Evolutionary conservation across 2,113 vertebrate species (phyloP).

Genomic region (Sphaerodactylus townsendi): DNA sequence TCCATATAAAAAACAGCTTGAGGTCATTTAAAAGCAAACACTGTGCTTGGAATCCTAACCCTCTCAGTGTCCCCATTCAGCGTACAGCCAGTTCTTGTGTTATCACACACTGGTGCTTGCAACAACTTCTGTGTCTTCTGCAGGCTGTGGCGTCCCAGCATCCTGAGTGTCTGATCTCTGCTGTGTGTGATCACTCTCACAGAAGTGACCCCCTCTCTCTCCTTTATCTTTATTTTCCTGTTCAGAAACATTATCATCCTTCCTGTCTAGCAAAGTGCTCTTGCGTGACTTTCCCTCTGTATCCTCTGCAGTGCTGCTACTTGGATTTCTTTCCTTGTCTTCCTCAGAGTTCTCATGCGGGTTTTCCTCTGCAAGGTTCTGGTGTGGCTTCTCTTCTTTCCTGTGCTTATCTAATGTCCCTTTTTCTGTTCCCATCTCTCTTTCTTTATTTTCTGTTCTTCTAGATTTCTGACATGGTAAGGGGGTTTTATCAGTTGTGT

Average conservation of each 20-base stretch:
- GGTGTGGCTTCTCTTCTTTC: neutral
- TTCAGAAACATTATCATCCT: neutral
- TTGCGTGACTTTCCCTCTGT: neutral
- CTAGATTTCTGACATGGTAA: slow-evolving; percentile 39
- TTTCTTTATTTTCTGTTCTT: slow-evolving; percentile 49
- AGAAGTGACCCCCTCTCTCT: slow-evolving; percentile 1
- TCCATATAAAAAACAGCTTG: slow-evolving; percentile 15
- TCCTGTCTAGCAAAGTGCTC: neutral
- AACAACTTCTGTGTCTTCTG: slow-evolving; percentile 24
- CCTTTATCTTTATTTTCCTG: slow-evolving; percentile 26
- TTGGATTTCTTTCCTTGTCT: neutral
- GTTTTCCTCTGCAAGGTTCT: neutral
- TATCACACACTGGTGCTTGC: neutral
- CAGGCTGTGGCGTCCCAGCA: neutral
- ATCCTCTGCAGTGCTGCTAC: neutral
- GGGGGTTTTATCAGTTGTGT: slow-evolving; percentile 15
- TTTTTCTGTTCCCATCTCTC: slow-evolving; percentile 17
- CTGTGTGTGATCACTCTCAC: slow-evolving; percentile 1
- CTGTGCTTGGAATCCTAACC: neutral
- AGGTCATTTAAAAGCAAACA: slow-evolving; percentile 22
- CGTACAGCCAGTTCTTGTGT: slow-evolving; percentile 20
- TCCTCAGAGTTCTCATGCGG: neutral
- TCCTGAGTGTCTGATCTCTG: neutral
- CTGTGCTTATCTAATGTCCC: slow-evolving; percentile 22
- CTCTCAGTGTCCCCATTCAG: slow-evolving; percentile 21